These are phyloP conservation scores for Notechis scutatus DNA, from an alignment of 2,113 vertebrate genomes.

Conservation along the genomic window DNA sequence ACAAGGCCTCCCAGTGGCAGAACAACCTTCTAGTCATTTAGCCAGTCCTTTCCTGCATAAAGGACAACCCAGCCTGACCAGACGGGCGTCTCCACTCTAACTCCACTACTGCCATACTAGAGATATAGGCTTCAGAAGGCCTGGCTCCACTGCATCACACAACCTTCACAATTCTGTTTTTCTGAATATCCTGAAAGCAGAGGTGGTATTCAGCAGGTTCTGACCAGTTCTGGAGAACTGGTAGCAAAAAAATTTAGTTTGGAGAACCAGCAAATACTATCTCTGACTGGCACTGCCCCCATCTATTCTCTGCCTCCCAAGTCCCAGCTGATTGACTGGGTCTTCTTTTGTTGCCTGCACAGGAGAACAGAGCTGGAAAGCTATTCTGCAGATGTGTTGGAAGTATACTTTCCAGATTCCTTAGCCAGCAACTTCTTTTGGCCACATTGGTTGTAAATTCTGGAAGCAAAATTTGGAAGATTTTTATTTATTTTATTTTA, in stretches of 20 bases:
- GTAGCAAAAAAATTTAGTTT: no score
- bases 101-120: not conserved
- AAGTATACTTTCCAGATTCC: not conserved
- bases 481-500: not conserved
- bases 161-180: not conserved
- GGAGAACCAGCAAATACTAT: no score
- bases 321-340: no score
- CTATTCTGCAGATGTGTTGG: not conserved
- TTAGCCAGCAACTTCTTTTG: not conserved
- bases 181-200: not conserved
- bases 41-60: not conserved
- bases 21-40: not conserved
- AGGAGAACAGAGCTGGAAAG: no score
- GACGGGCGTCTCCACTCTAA: not conserved
- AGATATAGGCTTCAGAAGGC: not conserved
- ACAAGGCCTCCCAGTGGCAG: not conserved
- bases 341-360: no score
- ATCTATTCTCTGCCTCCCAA: no score
- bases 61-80: not conserved
- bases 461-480: not conserved
- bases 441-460: not conserved
- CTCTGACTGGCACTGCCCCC: no score
- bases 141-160: not conserved
- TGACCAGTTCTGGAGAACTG: no score
- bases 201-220: no score